Conservation (phyloP, 2,797 vertebrate species). For the Petrocephalus schoutedeni region DNA sequence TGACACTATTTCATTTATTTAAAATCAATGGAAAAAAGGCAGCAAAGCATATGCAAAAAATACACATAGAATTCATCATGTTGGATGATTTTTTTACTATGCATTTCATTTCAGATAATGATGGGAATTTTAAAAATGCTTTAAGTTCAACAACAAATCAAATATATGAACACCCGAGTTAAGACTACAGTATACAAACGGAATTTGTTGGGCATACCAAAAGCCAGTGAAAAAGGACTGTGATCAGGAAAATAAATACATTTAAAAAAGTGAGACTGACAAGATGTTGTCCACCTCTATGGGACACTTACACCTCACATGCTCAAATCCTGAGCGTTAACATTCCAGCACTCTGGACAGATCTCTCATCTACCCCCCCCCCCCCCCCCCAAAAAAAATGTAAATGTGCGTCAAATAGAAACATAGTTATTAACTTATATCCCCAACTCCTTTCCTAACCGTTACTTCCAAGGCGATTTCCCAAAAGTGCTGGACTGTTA, state of each 20-base stretch:
- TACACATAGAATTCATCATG: neutral
- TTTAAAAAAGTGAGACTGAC: neutral
- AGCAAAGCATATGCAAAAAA: neutral
- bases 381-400: neutral
- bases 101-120: neutral
- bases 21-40: neutral
- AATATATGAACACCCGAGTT: neutral
- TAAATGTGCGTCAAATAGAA: neutral
- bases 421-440: neutral
- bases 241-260: neutral
- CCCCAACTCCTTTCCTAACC: neutral
- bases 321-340: neutral
- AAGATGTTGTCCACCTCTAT: neutral
- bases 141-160: neutral
- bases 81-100: neutral
- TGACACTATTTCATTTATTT: neutral
- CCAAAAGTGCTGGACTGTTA: neutral
- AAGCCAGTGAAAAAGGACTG: neutral
- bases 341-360: slow-evolving; percentile 14
- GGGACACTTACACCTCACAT: neutral
- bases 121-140: neutral
- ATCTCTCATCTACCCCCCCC: neutral
- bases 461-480: neutral
- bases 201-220: neutral
- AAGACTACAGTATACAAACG: neutral